A percentile compares a stretch with the other conserved stretches of the same genome.
Conservation (phyloP, 2,113 vertebrate species). For the Hippocampus zosterae region DNA sequence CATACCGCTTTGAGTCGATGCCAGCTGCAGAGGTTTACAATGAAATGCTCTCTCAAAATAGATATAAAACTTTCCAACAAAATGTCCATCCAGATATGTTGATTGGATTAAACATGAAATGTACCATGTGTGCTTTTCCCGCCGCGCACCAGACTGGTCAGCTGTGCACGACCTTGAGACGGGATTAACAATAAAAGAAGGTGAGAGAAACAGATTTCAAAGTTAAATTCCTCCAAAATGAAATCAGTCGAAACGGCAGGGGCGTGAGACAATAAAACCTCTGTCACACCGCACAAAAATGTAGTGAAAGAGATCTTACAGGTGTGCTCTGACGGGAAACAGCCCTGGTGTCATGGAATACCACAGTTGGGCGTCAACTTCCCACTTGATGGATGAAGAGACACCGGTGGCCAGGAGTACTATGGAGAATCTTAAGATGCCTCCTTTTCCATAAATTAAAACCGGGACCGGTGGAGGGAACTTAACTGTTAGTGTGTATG, state of each 20-base stretch:
- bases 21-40: slow-evolving; percentile 45
- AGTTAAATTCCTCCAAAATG: slow-evolving; percentile 3
- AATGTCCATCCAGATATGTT: slow-evolving; percentile 5
- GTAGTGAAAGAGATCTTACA: slow-evolving; percentile 37
- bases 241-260: slow-evolving; percentile 14
- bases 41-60: slow-evolving; percentile 36
- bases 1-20: slow-evolving; percentile 40
- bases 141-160: neutral
- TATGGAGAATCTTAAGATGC: slow-evolving; percentile 35
- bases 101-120: slow-evolving; percentile 10
- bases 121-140: neutral
- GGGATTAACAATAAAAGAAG: slow-evolving; percentile 4
- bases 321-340: slow-evolving; percentile 68
- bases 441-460: slow-evolving; percentile 70
- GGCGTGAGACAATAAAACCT: slow-evolving; percentile 5
- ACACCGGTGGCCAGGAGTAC: slow-evolving; percentile 55
- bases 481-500: neutral
- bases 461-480: slow-evolving; percentile 19
- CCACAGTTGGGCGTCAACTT: slow-evolving; percentile 53
- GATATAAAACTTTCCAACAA: slow-evolving; percentile 13
- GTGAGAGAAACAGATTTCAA: neutral
- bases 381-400: slow-evolving; percentile 70
- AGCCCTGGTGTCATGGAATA: slow-evolving; percentile 55
- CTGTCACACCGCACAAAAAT: slow-evolving; percentile 25
- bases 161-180: neutral